Conservation (phyloP, 2,888 invertebrate species). For the Thera britannica region DNA sequence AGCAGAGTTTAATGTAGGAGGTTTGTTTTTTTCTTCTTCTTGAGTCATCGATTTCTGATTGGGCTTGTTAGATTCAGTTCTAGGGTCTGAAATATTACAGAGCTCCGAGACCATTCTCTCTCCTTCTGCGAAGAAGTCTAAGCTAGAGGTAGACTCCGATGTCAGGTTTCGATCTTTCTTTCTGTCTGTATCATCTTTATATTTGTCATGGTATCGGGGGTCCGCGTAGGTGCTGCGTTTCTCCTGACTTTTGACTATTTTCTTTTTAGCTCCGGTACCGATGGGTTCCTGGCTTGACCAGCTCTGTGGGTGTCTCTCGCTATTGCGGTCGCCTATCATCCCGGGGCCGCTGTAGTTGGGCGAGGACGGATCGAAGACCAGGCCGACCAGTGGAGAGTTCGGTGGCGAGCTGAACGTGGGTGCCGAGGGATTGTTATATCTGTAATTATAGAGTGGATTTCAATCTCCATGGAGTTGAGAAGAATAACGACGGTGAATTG, state of each 20-base stretch:
- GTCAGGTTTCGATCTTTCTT: constrained; percentile 69
- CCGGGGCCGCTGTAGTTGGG: constrained; percentile 68
- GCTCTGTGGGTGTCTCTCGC: constrained; percentile 71
- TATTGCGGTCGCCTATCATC: constrained; percentile 66
- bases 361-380: constrained; percentile 76
- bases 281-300: constrained; percentile 78
- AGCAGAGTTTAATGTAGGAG: constrained; percentile 62
- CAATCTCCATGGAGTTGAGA: constrained; percentile 33
- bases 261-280: constrained; percentile 80
- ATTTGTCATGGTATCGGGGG: constrained; percentile 70
- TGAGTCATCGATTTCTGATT: constrained; percentile 59
- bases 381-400: constrained; percentile 75
- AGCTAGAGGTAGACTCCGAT: constrained; percentile 82
- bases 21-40: constrained; percentile 73
- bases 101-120: constrained; percentile 86
- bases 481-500: constrained; percentile 27
- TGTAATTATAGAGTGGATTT: constrained; percentile 54
- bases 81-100: constrained; percentile 79
- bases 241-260: constrained; percentile 77
- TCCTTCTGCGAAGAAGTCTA: constrained; percentile 85
- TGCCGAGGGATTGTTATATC: constrained; percentile 71
- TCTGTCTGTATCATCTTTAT: constrained; percentile 74
- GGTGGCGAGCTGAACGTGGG: constrained; percentile 80
- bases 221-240: constrained; percentile 70
- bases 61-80: constrained; percentile 59